Conservation (phyloP, 2,888 invertebrate species). For the Stenoptilia bipunctidactyla region DNA sequence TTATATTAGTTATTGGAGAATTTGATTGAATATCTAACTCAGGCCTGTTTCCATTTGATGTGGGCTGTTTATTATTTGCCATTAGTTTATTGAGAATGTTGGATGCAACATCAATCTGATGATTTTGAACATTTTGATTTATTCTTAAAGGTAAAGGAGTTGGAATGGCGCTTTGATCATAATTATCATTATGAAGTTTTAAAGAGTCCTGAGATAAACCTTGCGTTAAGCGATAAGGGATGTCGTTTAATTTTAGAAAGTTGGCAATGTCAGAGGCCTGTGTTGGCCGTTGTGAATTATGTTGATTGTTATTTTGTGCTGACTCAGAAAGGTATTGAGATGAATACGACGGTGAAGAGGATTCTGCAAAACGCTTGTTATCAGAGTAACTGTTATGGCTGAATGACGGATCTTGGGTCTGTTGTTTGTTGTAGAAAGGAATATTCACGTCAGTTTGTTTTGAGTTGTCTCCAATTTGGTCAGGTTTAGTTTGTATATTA, state of each 20-base stretch:
- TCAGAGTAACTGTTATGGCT: constrained; percentile 31
- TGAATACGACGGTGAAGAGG: constrained; percentile 29
- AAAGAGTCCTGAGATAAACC: constrained; percentile 32
- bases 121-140: constrained; percentile 57
- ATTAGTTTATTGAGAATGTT: constrained; percentile 44
- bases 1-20: constrained; percentile 46
- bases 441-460: constrained; percentile 33
- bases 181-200: constrained; percentile 37
- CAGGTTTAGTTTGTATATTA: constrained; percentile 46
- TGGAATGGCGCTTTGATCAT: constrained; percentile 39
- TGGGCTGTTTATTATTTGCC: constrained; percentile 37
- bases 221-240: constrained; percentile 48
- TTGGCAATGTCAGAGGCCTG: constrained; percentile 31
- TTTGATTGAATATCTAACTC: constrained; percentile 37
- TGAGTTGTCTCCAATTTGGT: constrained; percentile 33
- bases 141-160: constrained; percentile 43
- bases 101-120: constrained; percentile 49
- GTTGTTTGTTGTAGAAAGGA: constrained; percentile 33
- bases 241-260: constrained; percentile 50
- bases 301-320: constrained; percentile 30
- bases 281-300: constrained; percentile 30
- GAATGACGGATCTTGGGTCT: constrained; percentile 28
- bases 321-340: constrained; percentile 37
- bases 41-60: constrained; percentile 32
- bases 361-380: constrained; percentile 12